Evolutionary conservation across 2,113 vertebrate species (phyloP), one percentile per base, ranked within the genome.

Genomic region (Pipa parva): DNA sequence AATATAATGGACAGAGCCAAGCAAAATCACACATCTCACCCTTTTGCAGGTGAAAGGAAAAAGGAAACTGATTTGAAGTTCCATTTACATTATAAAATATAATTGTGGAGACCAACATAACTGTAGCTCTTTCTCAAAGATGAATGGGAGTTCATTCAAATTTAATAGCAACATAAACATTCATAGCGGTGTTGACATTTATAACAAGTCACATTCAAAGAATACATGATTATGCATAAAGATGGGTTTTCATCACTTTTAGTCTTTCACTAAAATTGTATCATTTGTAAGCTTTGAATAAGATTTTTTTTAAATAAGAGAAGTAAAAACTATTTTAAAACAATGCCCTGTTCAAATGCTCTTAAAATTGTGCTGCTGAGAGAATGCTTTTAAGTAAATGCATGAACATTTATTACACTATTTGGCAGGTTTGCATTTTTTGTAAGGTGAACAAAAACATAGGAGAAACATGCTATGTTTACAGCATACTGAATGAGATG

Each of bases 61-160:
- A 75, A 74, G 52, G 31, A 66, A 49, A 18, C 71, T 76, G 59
- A 63, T 2, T 72, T 74, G 52, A 68, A 25, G 69, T 63, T 77
- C 61, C 72, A 71, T 81, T 85, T 80, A 77, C 73, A 13, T 77
- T 79, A 71, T 22, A 57, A 79, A 77, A 57, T 1, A 0, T 1
- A 79, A 77, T 76, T 66, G 69, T 45, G 3, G 28, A n/a, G 48
- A 1, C n/a, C 33, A 67, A 56, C 56, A 46, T 51, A 56, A 76
- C 68, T 18, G 37, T 1, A 0, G 12, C 1, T 0, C 51, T 76
- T 12, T 18, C 8, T n/a, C 12, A 13, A 24, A 66, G 71, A 81
- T 58, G 67, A 56, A 70, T 61, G 36, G 39, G 20, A 37, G 7
- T 63, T 1, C 24, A 4, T 0, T 31, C 7, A 22, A 1, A 1